These are phyloP conservation scores for Tanytarsus gracilentus DNA, from an alignment of 2,888 invertebrate genomes.

Conservation along the genomic window DNA sequence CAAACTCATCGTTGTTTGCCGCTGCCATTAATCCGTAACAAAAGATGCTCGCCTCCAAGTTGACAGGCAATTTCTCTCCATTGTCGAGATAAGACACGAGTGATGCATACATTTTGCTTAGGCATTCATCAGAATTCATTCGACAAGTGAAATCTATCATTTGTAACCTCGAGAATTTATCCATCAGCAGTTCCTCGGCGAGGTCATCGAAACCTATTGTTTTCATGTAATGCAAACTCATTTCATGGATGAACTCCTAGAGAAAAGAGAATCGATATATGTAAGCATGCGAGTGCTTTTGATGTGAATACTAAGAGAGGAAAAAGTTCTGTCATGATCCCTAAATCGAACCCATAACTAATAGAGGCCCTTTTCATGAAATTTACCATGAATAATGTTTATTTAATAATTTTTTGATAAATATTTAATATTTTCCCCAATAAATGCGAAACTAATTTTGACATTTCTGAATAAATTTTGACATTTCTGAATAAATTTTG, in stretches of 20 bases:
- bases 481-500: no score
- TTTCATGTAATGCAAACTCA: not conserved
- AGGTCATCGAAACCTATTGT: not conserved
- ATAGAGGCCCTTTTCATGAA: no score
- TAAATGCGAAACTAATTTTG: no score
- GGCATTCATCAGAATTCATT: not conserved
- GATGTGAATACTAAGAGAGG: no score
- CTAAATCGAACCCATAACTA: no score
- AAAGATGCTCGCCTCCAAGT: not conserved
- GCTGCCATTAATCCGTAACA: conserved; percentile 1
- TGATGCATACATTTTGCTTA: not conserved
- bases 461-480: no score
- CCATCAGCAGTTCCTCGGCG: not conserved
- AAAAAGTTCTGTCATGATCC: no score
- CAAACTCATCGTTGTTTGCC: not conserved
- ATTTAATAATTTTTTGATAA: no score
- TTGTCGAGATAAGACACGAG: not conserved
- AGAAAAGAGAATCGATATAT: no score
- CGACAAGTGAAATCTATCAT: conserved; percentile 2
- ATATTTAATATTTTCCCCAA: no score
- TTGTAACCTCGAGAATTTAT: not conserved
- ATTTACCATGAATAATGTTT: no score
- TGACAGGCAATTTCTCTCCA: conserved; percentile 10
- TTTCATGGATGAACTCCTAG: not conserved
- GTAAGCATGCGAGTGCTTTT: no score